These are phyloP conservation scores for Tachina fera DNA, from an alignment of 2,888 invertebrate species.

Conservation along the genomic window DNA sequence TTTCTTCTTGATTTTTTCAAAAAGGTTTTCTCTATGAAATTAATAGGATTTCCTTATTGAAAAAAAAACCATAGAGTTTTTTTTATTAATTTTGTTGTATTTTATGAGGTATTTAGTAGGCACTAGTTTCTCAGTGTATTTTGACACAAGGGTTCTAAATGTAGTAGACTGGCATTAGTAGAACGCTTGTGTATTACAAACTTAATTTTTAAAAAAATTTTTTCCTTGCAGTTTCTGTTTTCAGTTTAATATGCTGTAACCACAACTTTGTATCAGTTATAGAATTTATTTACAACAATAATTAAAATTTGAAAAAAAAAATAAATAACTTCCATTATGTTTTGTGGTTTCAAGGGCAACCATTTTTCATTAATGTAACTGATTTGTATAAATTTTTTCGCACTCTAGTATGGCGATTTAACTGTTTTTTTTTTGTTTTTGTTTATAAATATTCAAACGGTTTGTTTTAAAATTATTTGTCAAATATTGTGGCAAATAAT, in stretches of 20 bases:
- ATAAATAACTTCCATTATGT: slow-evolving; percentile 53
- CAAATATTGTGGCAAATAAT: slow-evolving; percentile 71
- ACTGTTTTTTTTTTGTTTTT: slow-evolving; percentile 24
- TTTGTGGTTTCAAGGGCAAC: slow-evolving; percentile 49
- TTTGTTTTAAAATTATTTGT: slow-evolving; percentile 63
- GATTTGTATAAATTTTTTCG: slow-evolving; percentile 35
- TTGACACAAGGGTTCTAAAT: no score
- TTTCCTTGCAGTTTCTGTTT: neutral
- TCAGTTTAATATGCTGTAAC: neutral
- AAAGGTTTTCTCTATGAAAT: no score
- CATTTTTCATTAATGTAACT: slow-evolving; percentile 56
- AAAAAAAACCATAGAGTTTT: no score
- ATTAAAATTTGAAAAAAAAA: neutral
- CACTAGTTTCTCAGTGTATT: no score
- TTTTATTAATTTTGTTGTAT: no score
- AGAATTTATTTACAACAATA: slow-evolving; percentile 4
- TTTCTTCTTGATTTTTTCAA: no score
- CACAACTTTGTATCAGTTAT: slow-evolving; percentile 16
- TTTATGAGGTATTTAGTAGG: no score
- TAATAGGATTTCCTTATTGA: no score
- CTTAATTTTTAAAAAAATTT: no score
- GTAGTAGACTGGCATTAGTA: no score
- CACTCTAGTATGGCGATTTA: slow-evolving; percentile 6
- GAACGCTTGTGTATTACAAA: no score
- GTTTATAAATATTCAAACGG: neutral